Evolutionary conservation across 2,113 vertebrate genomes (phyloP).

Genomic region (Eretmochelys imbricata): DNA sequence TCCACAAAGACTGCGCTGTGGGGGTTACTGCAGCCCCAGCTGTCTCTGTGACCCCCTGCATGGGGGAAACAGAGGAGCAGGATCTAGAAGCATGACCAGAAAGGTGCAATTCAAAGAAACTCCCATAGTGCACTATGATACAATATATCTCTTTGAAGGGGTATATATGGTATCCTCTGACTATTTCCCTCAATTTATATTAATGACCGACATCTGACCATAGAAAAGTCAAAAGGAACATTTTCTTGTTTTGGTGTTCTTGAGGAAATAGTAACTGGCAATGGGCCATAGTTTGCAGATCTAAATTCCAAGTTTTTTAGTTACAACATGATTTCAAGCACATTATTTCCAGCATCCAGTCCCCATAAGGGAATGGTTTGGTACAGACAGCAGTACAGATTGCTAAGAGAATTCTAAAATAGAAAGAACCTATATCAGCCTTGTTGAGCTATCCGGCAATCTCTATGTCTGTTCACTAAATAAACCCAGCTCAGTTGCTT

Average conservation of each 20-base stretch:
- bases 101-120: background rate
- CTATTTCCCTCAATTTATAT: background rate
- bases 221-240: background rate
- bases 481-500: background rate
- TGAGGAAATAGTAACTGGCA: background rate
- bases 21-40: background rate
- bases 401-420: background rate
- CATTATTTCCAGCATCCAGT: background rate
- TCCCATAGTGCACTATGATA: background rate
- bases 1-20: no score
- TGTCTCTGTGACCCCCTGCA: background rate
- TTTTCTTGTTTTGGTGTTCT: background rate
- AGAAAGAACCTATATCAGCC: background rate
- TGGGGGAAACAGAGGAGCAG: background rate
- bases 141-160: background rate
- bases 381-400: background rate
- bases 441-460: background rate
- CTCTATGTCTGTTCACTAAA: background rate
- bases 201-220: background rate
- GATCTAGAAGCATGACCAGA: background rate
- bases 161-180: no score
- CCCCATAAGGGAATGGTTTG: background rate
- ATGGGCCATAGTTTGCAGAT: background rate
- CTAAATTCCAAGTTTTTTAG: background rate
- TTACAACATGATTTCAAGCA: background rate